These are phyloP conservation scores for Falco concolor DNA, from an alignment of 2,797 vertebrate genomes.

Conservation along the genomic window DNA sequence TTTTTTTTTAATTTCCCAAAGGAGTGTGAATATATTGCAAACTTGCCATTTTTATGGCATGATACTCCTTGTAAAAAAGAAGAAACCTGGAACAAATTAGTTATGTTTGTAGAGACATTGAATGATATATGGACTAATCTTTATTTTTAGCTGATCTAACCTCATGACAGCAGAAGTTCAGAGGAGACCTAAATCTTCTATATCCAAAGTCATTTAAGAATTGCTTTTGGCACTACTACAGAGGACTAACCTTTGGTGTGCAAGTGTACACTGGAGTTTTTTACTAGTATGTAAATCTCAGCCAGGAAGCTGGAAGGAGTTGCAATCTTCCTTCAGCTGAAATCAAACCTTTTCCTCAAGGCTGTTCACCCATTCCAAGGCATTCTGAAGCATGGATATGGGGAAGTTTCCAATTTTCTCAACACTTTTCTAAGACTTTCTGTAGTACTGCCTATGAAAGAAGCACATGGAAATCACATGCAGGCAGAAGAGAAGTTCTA, in stretches of 20 bases:
- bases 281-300: slow-evolving; percentile 22
- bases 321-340: background rate
- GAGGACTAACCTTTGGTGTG: slow-evolving; percentile 13
- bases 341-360: slow-evolving; percentile 32
- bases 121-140: background rate
- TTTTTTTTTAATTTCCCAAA: background rate
- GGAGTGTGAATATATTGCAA: background rate
- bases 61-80: background rate
- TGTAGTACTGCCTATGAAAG: background rate
- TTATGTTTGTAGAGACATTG: background rate
- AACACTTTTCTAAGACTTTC: background rate
- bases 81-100: background rate
- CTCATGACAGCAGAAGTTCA: background rate
- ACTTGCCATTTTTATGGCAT: background rate
- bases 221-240: slow-evolving; percentile 21
- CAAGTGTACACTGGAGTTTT: background rate
- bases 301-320: background rate
- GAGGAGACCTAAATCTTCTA: background rate
- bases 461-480: slow-evolving; percentile 8
- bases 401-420: background rate
- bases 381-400: background rate
- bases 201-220: background rate
- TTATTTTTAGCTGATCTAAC: background rate
- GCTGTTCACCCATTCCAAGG: background rate
- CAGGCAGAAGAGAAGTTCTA: background rate